A percentile compares a stretch with the other conserved stretches of the same genome.
Evolutionary conservation across 2,888 invertebrate genomes (phyloP).

Genomic region (Ornithoptera priamus): DNA sequence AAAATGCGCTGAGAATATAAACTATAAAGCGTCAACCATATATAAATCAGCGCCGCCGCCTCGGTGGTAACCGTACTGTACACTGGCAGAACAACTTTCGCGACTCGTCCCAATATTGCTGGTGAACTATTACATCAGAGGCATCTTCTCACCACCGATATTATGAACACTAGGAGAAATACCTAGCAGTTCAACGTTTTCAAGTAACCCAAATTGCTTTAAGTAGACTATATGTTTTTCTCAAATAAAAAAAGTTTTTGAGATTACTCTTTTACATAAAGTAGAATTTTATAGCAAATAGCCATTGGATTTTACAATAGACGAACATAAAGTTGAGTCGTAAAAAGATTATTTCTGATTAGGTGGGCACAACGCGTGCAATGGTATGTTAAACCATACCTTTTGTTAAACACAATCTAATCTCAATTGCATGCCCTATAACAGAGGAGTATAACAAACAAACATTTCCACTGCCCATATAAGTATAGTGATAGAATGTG

Average conservation of each 20-base stretch:
- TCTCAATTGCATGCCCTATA: neutral
- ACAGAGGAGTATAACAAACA: neutral
- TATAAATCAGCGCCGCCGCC: slow-evolving; percentile 14
- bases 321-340: slow-evolving; percentile 60
- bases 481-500: neutral
- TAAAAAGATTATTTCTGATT: slow-evolving; percentile 66
- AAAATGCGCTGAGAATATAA: slow-evolving; percentile 15
- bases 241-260: neutral
- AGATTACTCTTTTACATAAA: slow-evolving; percentile 29
- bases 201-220: too few species aligned
- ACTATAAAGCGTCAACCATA: slow-evolving; percentile 33
- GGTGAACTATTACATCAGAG: slow-evolving; percentile 60
- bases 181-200: neutral
- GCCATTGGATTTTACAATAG: slow-evolving; percentile 59
- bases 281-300: slow-evolving; percentile 44
- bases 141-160: slow-evolving; percentile 34
- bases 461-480: neutral
- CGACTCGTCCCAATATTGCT: slow-evolving; percentile 64
- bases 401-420: slow-evolving; percentile 2
- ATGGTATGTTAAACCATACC: slow-evolving; percentile 36
- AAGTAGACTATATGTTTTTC: neutral
- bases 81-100: slow-evolving; percentile 68
- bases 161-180: slow-evolving; percentile 17
- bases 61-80: slow-evolving; percentile 35
- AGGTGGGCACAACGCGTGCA: slow-evolving; percentile 45